These are phyloP conservation scores for Calidris pygmaea DNA, from an alignment of 2,113 vertebrate genomes.

Conservation along the genomic window DNA sequence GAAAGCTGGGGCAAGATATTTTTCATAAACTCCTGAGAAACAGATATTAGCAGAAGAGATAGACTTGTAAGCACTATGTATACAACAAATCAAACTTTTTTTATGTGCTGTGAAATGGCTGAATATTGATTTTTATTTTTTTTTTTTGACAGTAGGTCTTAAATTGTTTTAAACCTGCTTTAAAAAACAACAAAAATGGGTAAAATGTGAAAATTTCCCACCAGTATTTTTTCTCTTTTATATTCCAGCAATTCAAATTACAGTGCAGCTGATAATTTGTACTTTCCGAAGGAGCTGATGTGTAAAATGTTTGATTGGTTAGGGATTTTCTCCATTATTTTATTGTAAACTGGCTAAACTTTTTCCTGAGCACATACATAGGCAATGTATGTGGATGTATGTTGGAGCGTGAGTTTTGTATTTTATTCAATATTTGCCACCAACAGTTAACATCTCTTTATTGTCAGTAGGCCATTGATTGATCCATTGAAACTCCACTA, in stretches of 20 bases:
- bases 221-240: not conserved
- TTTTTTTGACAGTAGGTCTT: not conserved
- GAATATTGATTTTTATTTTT: not conserved
- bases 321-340: not conserved
- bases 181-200: not conserved
- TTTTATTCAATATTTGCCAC: not conserved
- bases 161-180: not conserved
- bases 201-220: not conserved
- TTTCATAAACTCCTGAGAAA: not conserved
- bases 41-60: not conserved
- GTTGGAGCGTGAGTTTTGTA: rapidly evolving
- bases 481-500: not conserved
- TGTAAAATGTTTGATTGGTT: not conserved
- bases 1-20: not conserved
- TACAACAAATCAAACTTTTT: not conserved
- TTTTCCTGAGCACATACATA: not conserved
- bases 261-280: not conserved
- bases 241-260: not conserved
- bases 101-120: rapidly evolving
- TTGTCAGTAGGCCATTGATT: not conserved
- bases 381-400: not conserved
- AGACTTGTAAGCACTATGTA: not conserved
- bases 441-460: not conserved
- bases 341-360: not conserved
- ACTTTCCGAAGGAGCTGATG: not conserved